phyloP scores from a whole-genome alignment of 1,140 invertebrate species.

The Sitophilus oryzae region DNA sequence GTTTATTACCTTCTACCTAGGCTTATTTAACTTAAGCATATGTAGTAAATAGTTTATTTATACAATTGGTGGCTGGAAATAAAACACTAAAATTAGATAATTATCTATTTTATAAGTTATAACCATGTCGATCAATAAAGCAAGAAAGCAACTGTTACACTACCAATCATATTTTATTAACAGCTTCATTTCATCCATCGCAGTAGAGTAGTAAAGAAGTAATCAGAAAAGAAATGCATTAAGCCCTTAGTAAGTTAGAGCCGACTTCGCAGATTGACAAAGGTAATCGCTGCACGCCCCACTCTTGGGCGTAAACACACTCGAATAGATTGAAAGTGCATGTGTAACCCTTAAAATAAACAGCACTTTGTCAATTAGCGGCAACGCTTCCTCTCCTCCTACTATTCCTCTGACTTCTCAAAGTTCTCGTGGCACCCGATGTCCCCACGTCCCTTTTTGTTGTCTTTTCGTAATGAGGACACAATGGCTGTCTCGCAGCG shows the following conservation, averaged over 20 bases:
- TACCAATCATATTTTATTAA: no score
- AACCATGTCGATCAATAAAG: no score
- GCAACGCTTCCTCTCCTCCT: conserved; percentile 25
- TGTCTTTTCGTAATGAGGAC: not conserved
- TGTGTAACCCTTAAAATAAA: conserved; percentile 38
- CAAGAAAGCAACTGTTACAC: no score
- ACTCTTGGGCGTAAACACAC: conserved; percentile 32
- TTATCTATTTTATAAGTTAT: no score
- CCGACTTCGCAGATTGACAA: conserved; percentile 10
- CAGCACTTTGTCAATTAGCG: conserved; percentile 36
- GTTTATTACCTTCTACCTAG: no score
- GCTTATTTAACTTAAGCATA: no score
- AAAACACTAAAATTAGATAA: no score
- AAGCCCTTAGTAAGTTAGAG: conserved; percentile 6
- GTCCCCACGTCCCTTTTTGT: not conserved
- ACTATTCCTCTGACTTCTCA: conserved; percentile 17
- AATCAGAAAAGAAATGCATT: not conserved
- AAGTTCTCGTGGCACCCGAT: conserved; percentile 1
- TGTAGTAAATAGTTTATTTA: no score
- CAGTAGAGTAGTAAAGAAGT: no score
- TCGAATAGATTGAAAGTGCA: conserved; percentile 36
- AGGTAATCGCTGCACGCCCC: conserved; percentile 23
- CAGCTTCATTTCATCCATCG: no score
- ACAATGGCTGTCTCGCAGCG: not conserved
- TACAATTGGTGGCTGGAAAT: no score